phyloP scores from a whole-genome alignment of 2,113 vertebrate species.

The Columba janthina region DNA sequence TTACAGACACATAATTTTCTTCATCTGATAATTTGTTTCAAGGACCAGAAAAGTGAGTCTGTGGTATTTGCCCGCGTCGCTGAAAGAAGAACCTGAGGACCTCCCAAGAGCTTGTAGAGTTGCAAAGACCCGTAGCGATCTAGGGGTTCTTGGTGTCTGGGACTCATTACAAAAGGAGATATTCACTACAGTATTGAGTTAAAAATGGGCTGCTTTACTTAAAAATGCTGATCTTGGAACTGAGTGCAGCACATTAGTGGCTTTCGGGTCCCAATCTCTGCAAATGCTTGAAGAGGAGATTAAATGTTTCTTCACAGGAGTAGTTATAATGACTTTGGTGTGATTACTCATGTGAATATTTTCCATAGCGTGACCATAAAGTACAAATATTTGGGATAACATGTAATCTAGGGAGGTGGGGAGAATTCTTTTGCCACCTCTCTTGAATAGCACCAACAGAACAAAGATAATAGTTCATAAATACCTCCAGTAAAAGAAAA shows the following conservation, averaged over 20 bases:
- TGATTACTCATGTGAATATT: not conserved
- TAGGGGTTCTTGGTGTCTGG: not conserved
- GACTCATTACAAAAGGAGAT: not conserved
- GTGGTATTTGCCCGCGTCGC: not conserved
- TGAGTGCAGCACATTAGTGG: not conserved
- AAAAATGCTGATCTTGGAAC: not conserved
- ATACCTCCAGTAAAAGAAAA: not conserved
- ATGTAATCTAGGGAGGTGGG: not conserved
- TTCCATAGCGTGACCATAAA: not conserved
- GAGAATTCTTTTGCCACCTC: not conserved
- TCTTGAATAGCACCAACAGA: not conserved
- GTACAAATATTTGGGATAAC: not conserved
- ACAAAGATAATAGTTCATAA: not conserved
- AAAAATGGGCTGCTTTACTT: not conserved
- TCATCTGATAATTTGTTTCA: slow-evolving; percentile 30
- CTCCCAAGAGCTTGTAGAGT: not conserved
- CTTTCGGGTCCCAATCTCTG: not conserved
- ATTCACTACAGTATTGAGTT: not conserved
- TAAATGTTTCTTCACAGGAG: not conserved
- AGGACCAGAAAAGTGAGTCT: slow-evolving; percentile 43
- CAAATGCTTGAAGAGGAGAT: not conserved
- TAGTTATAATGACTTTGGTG: not conserved
- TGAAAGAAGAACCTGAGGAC: slow-evolving; percentile 15
- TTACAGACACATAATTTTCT: not conserved
- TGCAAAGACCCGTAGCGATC: not conserved